Evolutionary conservation across 2,888 invertebrate species (phyloP).

Genomic region (Hymenopus coronatus): DNA sequence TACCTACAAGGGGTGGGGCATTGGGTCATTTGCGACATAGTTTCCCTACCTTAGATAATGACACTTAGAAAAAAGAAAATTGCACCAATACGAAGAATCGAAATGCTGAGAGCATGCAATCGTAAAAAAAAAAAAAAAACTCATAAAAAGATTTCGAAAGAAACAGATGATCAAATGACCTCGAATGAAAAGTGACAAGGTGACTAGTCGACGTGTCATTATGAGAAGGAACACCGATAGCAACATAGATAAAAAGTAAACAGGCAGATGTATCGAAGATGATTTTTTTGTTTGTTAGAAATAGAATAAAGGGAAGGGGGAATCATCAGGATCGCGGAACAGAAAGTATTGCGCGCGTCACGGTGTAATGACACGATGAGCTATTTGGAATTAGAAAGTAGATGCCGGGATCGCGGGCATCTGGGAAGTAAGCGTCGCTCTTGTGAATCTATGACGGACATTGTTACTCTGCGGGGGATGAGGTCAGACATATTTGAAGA

Average conservation of each 20-base stretch:
- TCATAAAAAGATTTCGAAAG: neutral
- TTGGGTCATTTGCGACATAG: neutral
- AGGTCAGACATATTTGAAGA: constrained; percentile 6
- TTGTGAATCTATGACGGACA: neutral
- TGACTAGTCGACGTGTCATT: neutral
- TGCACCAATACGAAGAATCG: neutral
- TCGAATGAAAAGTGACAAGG: neutral
- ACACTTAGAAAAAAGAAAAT: neutral
- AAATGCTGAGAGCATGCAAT: neutral
- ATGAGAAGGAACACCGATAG: neutral
- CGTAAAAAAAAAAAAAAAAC: too few species aligned
- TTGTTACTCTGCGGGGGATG: neutral
- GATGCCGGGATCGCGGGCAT: neutral
- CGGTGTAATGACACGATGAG: neutral
- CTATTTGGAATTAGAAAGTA: constrained; percentile 10
- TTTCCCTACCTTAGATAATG: neutral
- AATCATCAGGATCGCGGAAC: neutral
- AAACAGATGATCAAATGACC: neutral
- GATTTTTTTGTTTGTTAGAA: neutral
- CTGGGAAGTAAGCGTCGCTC: neutral
- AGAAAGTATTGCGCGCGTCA: constrained; percentile 17
- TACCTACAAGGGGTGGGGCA: neutral
- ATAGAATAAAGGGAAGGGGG: neutral
- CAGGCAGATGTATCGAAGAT: neutral
- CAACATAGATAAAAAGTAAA: neutral